Evolutionary conservation across 2,113 vertebrate genomes (phyloP).

Genomic region (Oryctolagus cuniculus): mOryCun1.1 NC_091453.1:35617001-35617500

Average conservation of each 20-base stretch:
- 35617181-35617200: background rate
- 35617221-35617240: background rate
- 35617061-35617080: too few relatives aligned
- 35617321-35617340: constrained; percentile 23
- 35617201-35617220: constrained; percentile 7
- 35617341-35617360: background rate
- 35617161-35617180: too few relatives aligned
- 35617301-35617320: constrained; percentile 28
- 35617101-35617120: too few relatives aligned
- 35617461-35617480: background rate
- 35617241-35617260: constrained; percentile 45
- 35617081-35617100: too few relatives aligned
- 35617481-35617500: background rate
- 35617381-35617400: background rate
- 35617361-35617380: background rate
- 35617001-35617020: too few relatives aligned
- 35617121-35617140: too few relatives aligned
- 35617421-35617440: background rate
- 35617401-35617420: background rate
- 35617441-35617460: constrained; percentile 11
- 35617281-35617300: constrained; percentile 32
- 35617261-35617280: constrained; percentile 7
- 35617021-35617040: too few relatives aligned
- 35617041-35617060: too few relatives aligned
- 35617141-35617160: too few relatives aligned